Percentiles rank a stretch among this genome's conserved stretches.
Evolutionary conservation across 2,797 vertebrate species (phyloP).

Genomic region (Cirrhinus molitorella): DNA sequence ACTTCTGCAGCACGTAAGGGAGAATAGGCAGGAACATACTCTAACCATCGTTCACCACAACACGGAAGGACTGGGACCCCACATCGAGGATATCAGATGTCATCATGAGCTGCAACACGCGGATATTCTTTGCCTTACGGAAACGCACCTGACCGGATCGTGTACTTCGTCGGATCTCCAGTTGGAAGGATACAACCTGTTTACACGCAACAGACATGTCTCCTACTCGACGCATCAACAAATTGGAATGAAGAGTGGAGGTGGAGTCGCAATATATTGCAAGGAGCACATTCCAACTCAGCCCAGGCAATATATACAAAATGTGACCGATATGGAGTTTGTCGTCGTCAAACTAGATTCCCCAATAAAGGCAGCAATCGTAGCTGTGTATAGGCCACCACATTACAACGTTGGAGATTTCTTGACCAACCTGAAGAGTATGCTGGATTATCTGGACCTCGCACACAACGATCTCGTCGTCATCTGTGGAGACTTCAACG

Average conservation of each 20-base stretch:
- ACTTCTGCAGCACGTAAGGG: not conserved
- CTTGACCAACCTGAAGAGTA: not conserved
- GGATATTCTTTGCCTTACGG: not conserved
- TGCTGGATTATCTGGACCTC: conserved; percentile 1
- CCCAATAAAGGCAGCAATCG: not conserved
- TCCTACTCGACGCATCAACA: not conserved
- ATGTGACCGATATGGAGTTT: too few species aligned
- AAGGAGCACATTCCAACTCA: too few species aligned
- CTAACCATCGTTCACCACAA: conserved; percentile 22
- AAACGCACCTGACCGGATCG: conserved; percentile 28
- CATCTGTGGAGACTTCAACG: conserved; percentile 3
- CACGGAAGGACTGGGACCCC: too few species aligned
- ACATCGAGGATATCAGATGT: conserved; percentile 15
- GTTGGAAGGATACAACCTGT: conserved; percentile 28
- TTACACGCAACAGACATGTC: conserved; percentile 11
- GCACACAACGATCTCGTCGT: not conserved
- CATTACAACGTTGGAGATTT: not conserved
- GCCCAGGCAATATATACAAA: too few species aligned
- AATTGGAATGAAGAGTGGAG: too few species aligned
- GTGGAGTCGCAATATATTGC: too few species aligned
- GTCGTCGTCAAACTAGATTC: not conserved
- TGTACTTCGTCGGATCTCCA: not conserved
- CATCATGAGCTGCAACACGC: conserved; percentile 17
- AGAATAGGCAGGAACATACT: not conserved
- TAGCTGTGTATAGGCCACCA: not conserved